These are phyloP conservation scores for Melanotaenia trifasciata DNA, from an alignment of 2,797 vertebrate genomes.

Conservation along the genomic window DNA sequence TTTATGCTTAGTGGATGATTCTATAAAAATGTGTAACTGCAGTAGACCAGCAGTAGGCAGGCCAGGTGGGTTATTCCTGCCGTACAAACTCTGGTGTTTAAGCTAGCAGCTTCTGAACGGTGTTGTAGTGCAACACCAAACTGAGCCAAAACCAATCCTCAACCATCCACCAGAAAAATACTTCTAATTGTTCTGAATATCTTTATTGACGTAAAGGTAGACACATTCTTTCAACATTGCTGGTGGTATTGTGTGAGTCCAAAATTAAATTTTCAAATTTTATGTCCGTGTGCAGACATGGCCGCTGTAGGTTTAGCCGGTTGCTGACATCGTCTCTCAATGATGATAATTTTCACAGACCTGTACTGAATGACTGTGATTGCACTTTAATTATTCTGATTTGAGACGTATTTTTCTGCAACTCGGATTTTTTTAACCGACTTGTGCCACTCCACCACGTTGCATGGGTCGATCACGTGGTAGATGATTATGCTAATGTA, in stretches of 20 bases:
- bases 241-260: accelerated
- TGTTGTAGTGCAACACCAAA: accelerated
- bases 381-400: slow-evolving; percentile 78
- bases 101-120: accelerated
- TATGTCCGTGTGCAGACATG: not conserved
- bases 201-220: accelerated
- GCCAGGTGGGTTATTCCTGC: accelerated
- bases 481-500: not conserved
- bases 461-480: slow-evolving; percentile 47
- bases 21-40: accelerated
- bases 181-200: accelerated
- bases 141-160: slow-evolving; percentile 34
- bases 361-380: slow-evolving; percentile 86
- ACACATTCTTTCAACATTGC: accelerated
- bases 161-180: slow-evolving; percentile 42
- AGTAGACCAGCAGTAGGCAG: accelerated
- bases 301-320: not conserved
- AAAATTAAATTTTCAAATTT: accelerated
- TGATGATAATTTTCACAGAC: slow-evolving; percentile 87
- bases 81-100: accelerated
- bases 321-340: slow-evolving; percentile 60
- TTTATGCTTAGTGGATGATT: not conserved
- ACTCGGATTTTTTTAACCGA: accelerated
- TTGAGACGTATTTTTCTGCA: slow-evolving; percentile 42
- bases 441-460: accelerated